Percentiles rank a stretch among this genome's conserved stretches.
Evolutionary conservation across 2,888 invertebrate genomes (phyloP).

Genomic region (Drosophila neutralis): DNA sequence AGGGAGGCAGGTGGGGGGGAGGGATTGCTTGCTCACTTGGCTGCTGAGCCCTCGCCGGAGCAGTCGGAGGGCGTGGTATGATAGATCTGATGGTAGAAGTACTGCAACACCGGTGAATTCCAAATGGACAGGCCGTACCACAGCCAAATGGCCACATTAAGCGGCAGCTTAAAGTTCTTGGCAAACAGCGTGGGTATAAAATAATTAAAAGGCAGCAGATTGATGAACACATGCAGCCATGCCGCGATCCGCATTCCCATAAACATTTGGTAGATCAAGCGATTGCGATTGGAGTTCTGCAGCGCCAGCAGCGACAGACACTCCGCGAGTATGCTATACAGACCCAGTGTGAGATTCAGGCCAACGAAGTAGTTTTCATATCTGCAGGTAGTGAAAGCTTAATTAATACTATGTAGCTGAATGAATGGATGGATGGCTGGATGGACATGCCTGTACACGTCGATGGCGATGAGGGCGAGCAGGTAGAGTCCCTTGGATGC

Average conservation of each 20-base stretch:
- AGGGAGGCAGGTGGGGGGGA: not conserved
- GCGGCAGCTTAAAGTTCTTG: conserved; percentile 83
- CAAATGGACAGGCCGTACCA: conserved; percentile 85
- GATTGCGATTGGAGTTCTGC: conserved; percentile 81
- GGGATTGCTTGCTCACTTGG: conserved; percentile 70
- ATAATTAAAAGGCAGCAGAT: conserved; percentile 84
- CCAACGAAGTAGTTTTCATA: conserved; percentile 85
- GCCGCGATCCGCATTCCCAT: conserved; percentile 83
- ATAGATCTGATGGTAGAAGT: conserved; percentile 85
- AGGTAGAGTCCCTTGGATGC: conserved; percentile 82
- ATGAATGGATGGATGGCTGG: not conserved
- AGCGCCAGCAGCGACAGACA: conserved; percentile 81
- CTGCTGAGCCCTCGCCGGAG: conserved; percentile 84
- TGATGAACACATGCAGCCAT: conserved; percentile 84
- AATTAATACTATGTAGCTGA: not conserved
- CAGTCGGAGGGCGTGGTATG: conserved; percentile 83
- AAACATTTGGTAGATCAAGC: conserved; percentile 82
- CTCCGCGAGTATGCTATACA: conserved; percentile 84
- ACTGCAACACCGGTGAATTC: conserved; percentile 84
- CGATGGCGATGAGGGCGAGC: conserved; percentile 79
- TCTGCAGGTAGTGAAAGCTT: conserved; percentile 52
- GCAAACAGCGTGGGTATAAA: conserved; percentile 84
- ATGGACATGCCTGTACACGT: conserved; percentile 79
- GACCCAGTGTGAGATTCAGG: conserved; percentile 83
- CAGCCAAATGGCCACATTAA: conserved; percentile 83